Conservation (phyloP, 2,797 vertebrate genomes). For the Eulemur coronatus region DNA sequence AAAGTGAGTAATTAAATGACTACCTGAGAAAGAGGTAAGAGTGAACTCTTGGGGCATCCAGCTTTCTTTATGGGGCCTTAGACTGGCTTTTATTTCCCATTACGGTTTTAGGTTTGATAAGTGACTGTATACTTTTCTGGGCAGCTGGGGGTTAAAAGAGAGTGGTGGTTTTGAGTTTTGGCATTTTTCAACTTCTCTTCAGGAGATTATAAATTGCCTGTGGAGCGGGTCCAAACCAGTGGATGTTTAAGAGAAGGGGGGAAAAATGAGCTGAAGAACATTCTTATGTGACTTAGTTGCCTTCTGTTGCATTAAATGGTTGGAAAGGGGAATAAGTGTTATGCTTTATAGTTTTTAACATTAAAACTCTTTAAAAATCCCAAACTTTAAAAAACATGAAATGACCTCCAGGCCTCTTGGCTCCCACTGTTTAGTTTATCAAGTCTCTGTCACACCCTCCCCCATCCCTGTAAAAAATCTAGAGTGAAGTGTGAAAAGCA, state of each 20-base stretch:
- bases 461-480: slow-evolving; percentile 82
- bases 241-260: slow-evolving; percentile 81
- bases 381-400: slow-evolving; percentile 80
- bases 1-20: background rate
- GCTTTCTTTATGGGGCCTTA: background rate
- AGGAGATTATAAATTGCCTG: slow-evolving; percentile 84
- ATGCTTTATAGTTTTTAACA: slow-evolving; percentile 81
- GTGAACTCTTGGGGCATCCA: background rate
- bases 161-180: slow-evolving; percentile 80
- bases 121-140: slow-evolving; percentile 69
- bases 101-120: slow-evolving; percentile 15
- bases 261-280: slow-evolving; percentile 72
- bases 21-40: background rate
- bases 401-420: slow-evolving; percentile 86
- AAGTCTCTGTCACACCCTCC: slow-evolving; percentile 82
- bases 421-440: slow-evolving; percentile 85
- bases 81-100: background rate
- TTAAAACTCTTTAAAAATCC: slow-evolving; percentile 48
- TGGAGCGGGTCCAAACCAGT: slow-evolving; percentile 85
- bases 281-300: slow-evolving; percentile 84
- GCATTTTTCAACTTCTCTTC: slow-evolving; percentile 83
- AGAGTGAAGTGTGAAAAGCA: slow-evolving; percentile 90
- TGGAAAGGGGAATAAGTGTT: slow-evolving; percentile 58
- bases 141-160: slow-evolving; percentile 79
- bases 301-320: slow-evolving; percentile 80